Evolutionary conservation across 2,888 invertebrate species (phyloP), one percentile per base, ranked within the genome.

Genomic region (Carpatolechia fugitivella): DNA sequence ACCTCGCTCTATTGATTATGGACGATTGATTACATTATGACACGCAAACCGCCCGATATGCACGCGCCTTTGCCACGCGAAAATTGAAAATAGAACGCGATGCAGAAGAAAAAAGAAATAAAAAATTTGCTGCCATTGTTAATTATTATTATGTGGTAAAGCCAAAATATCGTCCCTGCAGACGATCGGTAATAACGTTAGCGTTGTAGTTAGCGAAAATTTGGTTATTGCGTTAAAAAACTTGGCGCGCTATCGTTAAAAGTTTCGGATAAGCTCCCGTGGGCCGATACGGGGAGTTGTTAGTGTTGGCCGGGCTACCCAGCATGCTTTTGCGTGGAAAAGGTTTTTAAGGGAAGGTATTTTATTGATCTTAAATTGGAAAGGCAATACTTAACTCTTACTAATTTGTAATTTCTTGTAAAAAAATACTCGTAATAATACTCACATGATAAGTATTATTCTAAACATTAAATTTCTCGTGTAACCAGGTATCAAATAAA

Each of bases 141-240:
- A 44, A 44, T n/a, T n/a, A n/a, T n/a, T n/a, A 44, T 13, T 10
- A 24, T 29, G 30, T 29, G 20, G n/a, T 24, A 41, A 14, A 40
- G 24, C 41, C 47, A 29, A 66, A 70, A 66, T 63, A 59, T 62
- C 64, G 67, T 64, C 63, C 55, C 63, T 56, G 35, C 65, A 69
- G 72, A 75, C 74, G 72, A 76, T 74, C 73, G 69, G 74, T 82
- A 83, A 82, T 76, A 68, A 65, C 72, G 74, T 82, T 82, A 82
- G 66, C 55, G 65, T 63, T 72, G 74, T 76, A 77, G 83, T 80
- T 83, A 81, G 72, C 80, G 79, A 70, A 67, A 82, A 86, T 87
- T 87, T 76, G 75, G 82, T 88, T 86, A 90, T 87, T 86, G 82
- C 84, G 83, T 87, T 88, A 86, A 87, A 87, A 88, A 89, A 88